A percentile compares a stretch with the other conserved stretches of the same genome.
phyloP scores from a whole-genome alignment of 2,797 vertebrate species.

The Hoplostethus atlanticus region DNA sequence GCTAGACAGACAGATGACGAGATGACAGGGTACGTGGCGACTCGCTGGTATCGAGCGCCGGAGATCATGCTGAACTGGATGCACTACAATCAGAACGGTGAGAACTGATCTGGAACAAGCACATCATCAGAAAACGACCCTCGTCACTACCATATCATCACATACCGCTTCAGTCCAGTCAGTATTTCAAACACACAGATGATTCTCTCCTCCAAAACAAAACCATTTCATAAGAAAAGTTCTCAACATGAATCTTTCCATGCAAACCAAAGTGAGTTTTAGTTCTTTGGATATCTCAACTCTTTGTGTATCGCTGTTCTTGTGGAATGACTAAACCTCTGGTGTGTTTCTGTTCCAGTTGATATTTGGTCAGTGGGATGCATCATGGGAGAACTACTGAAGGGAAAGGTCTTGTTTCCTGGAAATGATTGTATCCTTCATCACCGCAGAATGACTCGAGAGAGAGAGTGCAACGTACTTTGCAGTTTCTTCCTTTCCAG shows the following conservation, averaged over 20 bases:
- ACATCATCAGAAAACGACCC: too few species aligned
- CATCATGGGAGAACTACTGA: constrained; percentile 98
- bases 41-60: constrained; percentile 97
- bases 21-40: constrained; percentile 99
- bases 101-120: constrained; percentile 14
- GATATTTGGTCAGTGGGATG: constrained; percentile 99
- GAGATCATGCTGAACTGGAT: constrained; percentile 99
- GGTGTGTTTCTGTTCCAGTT: constrained; percentile 83
- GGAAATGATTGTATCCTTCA: constrained; percentile 99
- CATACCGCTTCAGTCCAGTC: too few species aligned
- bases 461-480: constrained; percentile 6
- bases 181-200: too few species aligned
- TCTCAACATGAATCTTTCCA: too few species aligned
- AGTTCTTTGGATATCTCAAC: not conserved
- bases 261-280: too few species aligned
- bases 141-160: too few species aligned
- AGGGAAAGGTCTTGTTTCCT: constrained; percentile 97
- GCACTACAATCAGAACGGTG: constrained; percentile 99
- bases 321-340: not conserved
- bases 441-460: constrained; percentile 6
- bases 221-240: too few species aligned
- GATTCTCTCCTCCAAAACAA: too few species aligned
- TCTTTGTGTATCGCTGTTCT: not conserved
- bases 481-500: constrained; percentile 3
- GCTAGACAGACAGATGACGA: constrained; percentile 97